Evolutionary conservation across 2,797 vertebrate species (phyloP), one percentile per base, ranked within the genome.

Genomic region (Orientallactaga sibirica): DNA sequence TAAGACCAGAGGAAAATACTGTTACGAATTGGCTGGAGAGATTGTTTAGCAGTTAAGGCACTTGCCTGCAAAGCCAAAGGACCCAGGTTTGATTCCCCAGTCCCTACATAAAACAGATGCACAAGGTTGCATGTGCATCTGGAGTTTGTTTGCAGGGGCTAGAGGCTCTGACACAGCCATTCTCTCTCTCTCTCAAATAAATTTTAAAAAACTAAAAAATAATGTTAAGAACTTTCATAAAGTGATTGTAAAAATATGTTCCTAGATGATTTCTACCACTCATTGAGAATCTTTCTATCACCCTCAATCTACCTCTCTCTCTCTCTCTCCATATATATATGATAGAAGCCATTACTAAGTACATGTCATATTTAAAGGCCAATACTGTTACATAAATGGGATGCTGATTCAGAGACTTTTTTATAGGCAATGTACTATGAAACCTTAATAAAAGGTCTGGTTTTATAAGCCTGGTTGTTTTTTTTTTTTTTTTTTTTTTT

Each of bases 391-490:
- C 37, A 84, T 19, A 66, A 77, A 76, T 55, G 81, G 85, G 48
- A 64, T 90, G 27, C 41, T n/a, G 22, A 92, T 68, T 90, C 70
- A 81, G 74, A 76, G 76, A 62, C 2, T 64, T 76, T 85, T 91
- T 92, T 70, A 61, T 82, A 79, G 80, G 37, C 68, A 37, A 20
- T 9, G 10, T 92, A 43, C 37, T 55, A 68, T 48, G 91, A 81
- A 92, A 86, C 33, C 62, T 61, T 92, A 76, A 93, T 74, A 64
- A 55, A 83, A 73, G 92, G 43, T 24, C 73, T 93, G 33, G 29
- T 73, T 95, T 96, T 93, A 81, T 86, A 90, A 88, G 62, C 37
- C 71, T 93, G 88, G 75, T 24, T 33, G 48, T 94, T 33, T 55
- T 94, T 71, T 84, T 33, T 55, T 94, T 33, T 55, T 94, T 71